phyloP scores from a whole-genome alignment of 2,888 invertebrate species.

The Thymelicus lineola region DNA sequence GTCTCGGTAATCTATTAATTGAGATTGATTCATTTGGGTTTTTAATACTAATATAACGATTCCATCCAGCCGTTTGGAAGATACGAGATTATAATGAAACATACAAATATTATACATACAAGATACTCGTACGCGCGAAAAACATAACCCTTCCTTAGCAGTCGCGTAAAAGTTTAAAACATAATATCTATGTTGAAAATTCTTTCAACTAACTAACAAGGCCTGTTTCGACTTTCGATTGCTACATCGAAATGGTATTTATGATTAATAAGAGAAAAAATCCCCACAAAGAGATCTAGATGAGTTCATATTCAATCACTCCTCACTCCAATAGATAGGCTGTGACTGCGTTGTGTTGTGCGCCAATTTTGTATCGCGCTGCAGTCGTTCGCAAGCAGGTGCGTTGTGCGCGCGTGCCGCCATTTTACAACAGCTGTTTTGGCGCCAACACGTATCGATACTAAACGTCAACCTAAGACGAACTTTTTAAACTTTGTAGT shows the following conservation, averaged over 20 bases:
- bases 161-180: no score
- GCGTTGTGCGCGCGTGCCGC: conserved; percentile 77
- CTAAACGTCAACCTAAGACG: conserved; percentile 7
- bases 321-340: conserved; percentile 56
- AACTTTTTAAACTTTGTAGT: conserved; percentile 25
- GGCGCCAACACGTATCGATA: conserved; percentile 59
- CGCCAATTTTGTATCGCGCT: conserved; percentile 77
- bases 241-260: background rate
- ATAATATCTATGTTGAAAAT: no score
- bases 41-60: no score
- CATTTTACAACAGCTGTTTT: conserved; percentile 71
- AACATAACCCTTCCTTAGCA: no score
- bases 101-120: no score
- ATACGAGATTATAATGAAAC: no score
- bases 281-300: conserved; percentile 42
- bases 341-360: conserved; percentile 67
- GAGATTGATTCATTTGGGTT: no score
- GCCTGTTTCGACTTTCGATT: background rate
- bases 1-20: no score
- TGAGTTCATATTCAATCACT: conserved; percentile 46
- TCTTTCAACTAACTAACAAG: background rate
- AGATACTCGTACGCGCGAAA: no score
- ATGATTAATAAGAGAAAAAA: conserved; percentile 17
- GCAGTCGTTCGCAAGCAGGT: conserved; percentile 78
- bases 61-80: no score